These are phyloP conservation scores for Calliphora vicina DNA, from an alignment of 1,140 invertebrate species.

Conservation along the genomic window DNA sequence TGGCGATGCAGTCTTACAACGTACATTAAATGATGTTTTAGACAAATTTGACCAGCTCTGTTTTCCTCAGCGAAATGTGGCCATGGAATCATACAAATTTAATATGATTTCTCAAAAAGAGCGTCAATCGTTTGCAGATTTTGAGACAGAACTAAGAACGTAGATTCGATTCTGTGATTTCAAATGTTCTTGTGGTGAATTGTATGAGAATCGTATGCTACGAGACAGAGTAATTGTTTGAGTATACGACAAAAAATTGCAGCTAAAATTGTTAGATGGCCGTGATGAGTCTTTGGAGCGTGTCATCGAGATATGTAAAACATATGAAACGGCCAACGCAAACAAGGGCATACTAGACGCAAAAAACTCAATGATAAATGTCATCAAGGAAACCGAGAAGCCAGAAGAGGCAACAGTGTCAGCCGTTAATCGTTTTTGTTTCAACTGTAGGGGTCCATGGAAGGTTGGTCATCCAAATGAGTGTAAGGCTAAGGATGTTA, in stretches of 20 bases:
- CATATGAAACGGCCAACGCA: background rate
- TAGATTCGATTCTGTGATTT: slow-evolving; percentile 29
- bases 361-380: background rate
- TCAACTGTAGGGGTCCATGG: no score
- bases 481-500: background rate
- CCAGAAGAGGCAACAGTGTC: background rate
- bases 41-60: slow-evolving; percentile 33
- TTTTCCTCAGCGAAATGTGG: slow-evolving; percentile 22
- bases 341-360: background rate
- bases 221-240: slow-evolving; percentile 36
- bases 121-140: slow-evolving; percentile 38
- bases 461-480: background rate
- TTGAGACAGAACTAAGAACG: slow-evolving; percentile 41
- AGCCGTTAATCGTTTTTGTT: background rate
- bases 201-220: slow-evolving; percentile 33
- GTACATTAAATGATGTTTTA: background rate
- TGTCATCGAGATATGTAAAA: slow-evolving; percentile 34
- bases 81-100: slow-evolving; percentile 39
- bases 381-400: background rate
- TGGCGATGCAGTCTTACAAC: background rate
- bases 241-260: slow-evolving; percentile 29
- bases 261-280: slow-evolving; percentile 34
- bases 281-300: background rate
- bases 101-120: slow-evolving; percentile 37
- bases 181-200: slow-evolving; percentile 26